A percentile compares a stretch with the other conserved stretches of the same genome.
Conservation (phyloP, 2,888 invertebrate species). For the Tigriopus californicus region DNA sequence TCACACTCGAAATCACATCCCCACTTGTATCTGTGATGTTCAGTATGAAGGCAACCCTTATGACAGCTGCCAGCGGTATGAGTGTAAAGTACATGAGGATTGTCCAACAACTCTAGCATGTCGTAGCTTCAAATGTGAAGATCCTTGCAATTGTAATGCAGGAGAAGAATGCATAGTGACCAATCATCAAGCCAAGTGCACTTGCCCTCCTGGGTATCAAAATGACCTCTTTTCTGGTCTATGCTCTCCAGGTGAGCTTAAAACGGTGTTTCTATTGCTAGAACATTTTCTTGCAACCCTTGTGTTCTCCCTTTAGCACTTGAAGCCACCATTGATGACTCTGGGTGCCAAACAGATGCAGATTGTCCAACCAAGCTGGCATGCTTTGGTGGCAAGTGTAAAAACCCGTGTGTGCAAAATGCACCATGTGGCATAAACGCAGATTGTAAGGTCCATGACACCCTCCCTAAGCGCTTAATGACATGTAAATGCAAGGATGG, state of each 20-base stretch:
- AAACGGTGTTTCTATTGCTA: neutral
- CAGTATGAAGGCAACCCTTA: conserved; percentile 53
- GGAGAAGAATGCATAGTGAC: conserved; percentile 58
- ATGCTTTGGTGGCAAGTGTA: conserved; percentile 57
- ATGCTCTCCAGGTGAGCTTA: conserved; percentile 16
- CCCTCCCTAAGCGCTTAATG: conserved; percentile 66
- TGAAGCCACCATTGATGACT: conserved; percentile 8
- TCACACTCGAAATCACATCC: conserved; percentile 20
- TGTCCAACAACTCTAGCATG: conserved; percentile 16
- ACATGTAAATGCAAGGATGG: conserved; percentile 66
- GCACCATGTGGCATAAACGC: conserved; percentile 49
- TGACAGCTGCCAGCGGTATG: conserved; percentile 23
- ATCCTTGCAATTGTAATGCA: conserved; percentile 44
- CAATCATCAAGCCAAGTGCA: conserved; percentile 47
- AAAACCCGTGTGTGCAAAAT: conserved; percentile 50
- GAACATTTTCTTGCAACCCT: neutral
- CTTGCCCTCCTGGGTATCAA: conserved; percentile 38
- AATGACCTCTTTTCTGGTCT: conserved; percentile 45
- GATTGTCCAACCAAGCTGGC: conserved; percentile 43
- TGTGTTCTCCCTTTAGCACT: conserved; percentile 1
- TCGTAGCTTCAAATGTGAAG: conserved; percentile 41
- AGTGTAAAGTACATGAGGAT: conserved; percentile 7
- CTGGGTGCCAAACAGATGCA: conserved; percentile 19
- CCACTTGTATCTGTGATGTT: conserved; percentile 19
- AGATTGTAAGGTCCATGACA: conserved; percentile 63